Evolutionary conservation across 2,888 invertebrate genomes (phyloP), one percentile per base, ranked within the genome.

Genomic region (Tryphoninae sp.): DNA sequence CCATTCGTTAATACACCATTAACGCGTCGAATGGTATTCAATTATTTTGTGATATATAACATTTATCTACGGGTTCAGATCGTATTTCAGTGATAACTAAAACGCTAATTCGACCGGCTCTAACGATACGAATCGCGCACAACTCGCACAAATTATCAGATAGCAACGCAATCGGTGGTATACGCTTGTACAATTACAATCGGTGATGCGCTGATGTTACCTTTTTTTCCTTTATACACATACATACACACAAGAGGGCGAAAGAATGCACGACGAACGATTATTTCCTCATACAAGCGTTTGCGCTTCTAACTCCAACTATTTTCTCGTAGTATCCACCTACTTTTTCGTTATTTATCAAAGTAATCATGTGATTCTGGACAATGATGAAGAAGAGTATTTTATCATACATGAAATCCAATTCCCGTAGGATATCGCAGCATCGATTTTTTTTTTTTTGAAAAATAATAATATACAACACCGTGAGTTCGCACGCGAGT

Each of bases 291-390:
- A 33, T 51, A 40, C 64, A 73, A 72, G 61, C 73, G 51, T 64
- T 73, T 58, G 23, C 49, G 65, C 73, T 59, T 61, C 67, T 78
- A 26, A 53, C 53, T 26, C 51, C 16, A 55, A 53, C 53, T 42
- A 22, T 22, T 58, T 78, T 49, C 53, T 73, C 61, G 61, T 73
- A 73, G 51, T 51, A 61, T 61, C 78, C 55, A 67, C 72, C 26
- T 67, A 33, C 16, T 55, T 45, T 78, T 23, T 8, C 67, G 23
- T 68, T 78, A 78, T 78, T 67, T 73, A 78, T 67, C 73, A 55
- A 62, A 61, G 72, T 78, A 42, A 40, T 61, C 64, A 61, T 22
- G 69, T 73, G 73, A 73, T 67, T 73, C 67, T 67, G 67, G 51
- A 53, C 67, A 73, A 73, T 42, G 53, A 49, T 73, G 40, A 19